Conservation (phyloP, 2,888 invertebrate genomes). For the Tortrix viridana region DNA sequence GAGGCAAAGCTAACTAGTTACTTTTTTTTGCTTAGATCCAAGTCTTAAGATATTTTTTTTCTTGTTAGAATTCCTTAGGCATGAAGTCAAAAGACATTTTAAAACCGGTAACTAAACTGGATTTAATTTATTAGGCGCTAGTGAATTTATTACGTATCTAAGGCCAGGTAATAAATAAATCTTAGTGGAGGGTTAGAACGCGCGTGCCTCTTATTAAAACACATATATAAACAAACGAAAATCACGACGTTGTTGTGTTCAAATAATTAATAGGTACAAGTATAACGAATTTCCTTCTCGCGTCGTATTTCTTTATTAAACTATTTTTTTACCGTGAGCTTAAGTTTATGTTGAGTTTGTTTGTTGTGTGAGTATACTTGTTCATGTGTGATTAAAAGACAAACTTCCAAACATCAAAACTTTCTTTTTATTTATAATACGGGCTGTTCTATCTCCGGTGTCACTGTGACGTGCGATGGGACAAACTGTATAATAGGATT, state of each 20-base stretch:
- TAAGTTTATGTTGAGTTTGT: too few relatives aligned
- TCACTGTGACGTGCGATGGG: too few relatives aligned
- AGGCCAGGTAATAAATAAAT: conserved; percentile 24
- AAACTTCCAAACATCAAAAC: too few relatives aligned
- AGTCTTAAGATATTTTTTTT: background rate
- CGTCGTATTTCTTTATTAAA: background rate
- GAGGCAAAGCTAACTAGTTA: too few relatives aligned
- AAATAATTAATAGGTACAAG: background rate
- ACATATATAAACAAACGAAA: background rate
- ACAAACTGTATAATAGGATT: too few relatives aligned
- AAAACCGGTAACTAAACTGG: conserved; percentile 14
- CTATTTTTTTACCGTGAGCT: too few relatives aligned
- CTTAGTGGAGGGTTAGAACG: conserved; percentile 18
- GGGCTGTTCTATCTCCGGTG: too few relatives aligned
- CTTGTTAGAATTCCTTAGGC: conserved; percentile 4
- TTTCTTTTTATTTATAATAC: too few relatives aligned
- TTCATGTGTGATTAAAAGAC: too few relatives aligned
- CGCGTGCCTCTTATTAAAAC: background rate
- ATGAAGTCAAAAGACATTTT: conserved; percentile 17
- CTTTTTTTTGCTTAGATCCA: background rate
- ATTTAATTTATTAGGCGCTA: conserved; percentile 23
- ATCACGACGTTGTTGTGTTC: background rate
- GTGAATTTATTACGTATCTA: conserved; percentile 26
- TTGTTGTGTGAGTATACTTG: too few relatives aligned
- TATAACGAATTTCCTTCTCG: conserved; percentile 4